phyloP scores from a whole-genome alignment of 2,113 vertebrate species.

The Saccopteryx leptura region DNA sequence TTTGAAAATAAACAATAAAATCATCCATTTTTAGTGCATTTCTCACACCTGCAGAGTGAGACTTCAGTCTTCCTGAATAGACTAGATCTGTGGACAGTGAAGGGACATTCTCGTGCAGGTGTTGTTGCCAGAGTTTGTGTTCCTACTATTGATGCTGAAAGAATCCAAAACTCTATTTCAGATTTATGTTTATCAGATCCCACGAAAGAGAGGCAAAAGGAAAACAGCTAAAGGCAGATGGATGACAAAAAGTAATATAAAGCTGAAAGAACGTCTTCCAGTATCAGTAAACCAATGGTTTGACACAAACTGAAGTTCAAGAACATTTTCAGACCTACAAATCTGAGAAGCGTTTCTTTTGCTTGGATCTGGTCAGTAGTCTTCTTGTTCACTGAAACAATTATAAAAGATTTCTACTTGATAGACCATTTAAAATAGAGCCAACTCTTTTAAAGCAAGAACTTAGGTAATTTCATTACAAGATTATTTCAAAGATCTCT shows the following conservation, averaged over 20 bases:
- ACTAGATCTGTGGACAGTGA: neutral
- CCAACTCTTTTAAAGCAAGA: neutral
- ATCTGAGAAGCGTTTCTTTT: neutral
- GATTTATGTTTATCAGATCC: neutral
- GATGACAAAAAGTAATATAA: neutral
- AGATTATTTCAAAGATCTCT: constrained; percentile 44
- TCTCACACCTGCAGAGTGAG: neutral
- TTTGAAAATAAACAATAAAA: constrained; percentile 41
- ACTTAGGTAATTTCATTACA: constrained; percentile 28
- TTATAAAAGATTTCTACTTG: constrained; percentile 20
- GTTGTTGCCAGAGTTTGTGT: neutral
- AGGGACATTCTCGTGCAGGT: neutral
- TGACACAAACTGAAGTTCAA: neutral
- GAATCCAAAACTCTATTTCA: neutral
- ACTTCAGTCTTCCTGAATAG: neutral
- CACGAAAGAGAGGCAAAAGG: neutral
- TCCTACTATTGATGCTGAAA: neutral
- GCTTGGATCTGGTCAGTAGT: neutral
- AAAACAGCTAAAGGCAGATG: neutral
- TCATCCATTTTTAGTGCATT: neutral
- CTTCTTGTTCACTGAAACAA: neutral
- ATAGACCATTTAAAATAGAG: neutral
- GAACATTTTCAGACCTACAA: constrained; percentile 36
- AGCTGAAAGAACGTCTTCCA: neutral
- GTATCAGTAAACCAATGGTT: neutral